phyloP scores from a whole-genome alignment of 2,113 vertebrate genomes.

The Plectropomus leopardus region DNA sequence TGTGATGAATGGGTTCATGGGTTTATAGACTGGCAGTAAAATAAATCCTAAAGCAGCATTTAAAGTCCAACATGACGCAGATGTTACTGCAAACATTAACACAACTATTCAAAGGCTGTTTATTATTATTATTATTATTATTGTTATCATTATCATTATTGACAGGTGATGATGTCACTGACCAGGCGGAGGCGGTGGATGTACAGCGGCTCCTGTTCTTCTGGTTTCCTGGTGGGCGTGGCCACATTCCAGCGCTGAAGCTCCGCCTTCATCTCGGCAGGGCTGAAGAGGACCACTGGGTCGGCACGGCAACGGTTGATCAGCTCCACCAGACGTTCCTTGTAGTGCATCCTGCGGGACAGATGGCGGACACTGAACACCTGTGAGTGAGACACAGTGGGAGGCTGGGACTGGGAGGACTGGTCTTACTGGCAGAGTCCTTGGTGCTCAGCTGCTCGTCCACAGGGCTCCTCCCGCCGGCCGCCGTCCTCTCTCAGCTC shows the following conservation, averaged over 20 bases:
- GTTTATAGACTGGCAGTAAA: no score
- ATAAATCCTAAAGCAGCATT: no score
- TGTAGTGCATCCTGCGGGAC: slow-evolving; percentile 78
- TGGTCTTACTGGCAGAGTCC: slow-evolving; percentile 81
- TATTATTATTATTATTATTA: no score
- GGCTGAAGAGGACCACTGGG: slow-evolving; percentile 74
- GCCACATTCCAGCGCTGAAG: slow-evolving; percentile 75
- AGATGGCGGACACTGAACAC: no score
- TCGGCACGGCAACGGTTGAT: slow-evolving; percentile 77
- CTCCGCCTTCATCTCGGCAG: slow-evolving; percentile 72
- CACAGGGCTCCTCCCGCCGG: slow-evolving; percentile 76
- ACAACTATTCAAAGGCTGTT: no score
- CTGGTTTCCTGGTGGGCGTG: slow-evolving; percentile 55
- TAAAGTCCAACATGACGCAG: no score
- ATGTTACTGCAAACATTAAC: no score
- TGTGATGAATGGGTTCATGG: no score
- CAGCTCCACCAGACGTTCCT: slow-evolving; percentile 83
- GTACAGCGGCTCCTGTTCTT: slow-evolving; percentile 66
- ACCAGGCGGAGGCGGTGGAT: slow-evolving; percentile 76
- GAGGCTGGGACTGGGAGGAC: background rate
- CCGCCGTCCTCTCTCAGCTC: slow-evolving; percentile 74
- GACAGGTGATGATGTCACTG: slow-evolving; percentile 44
- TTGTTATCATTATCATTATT: no score
- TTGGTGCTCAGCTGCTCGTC: slow-evolving; percentile 54
- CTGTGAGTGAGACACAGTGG: background rate